phyloP scores from a whole-genome alignment of 2,888 invertebrate species.

The Tipula lateralis region DNA sequence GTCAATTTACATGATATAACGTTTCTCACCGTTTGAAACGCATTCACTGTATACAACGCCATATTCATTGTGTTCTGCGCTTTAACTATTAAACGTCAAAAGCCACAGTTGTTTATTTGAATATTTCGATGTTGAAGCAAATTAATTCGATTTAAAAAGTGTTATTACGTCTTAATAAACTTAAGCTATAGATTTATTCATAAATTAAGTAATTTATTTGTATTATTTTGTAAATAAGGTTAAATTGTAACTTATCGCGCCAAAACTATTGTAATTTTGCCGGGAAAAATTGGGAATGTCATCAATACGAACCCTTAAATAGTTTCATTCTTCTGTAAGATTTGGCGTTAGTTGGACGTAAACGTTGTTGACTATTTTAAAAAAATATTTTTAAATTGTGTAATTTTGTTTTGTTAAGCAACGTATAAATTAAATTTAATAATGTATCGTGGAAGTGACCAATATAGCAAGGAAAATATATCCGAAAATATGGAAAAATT shows the following conservation, averaged over 20 bases:
- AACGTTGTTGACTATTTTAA: not conserved
- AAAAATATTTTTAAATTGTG: not conserved
- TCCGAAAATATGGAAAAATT: slow-evolving; percentile 48
- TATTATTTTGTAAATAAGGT: not conserved
- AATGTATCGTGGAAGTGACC: slow-evolving; percentile 30
- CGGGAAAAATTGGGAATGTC: slow-evolving; percentile 1
- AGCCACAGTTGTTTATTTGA: not conserved
- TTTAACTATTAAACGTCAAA: not conserved
- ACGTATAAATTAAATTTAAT: not conserved
- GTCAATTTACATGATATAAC: too few species aligned
- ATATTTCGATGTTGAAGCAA: not conserved
- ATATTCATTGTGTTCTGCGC: not conserved
- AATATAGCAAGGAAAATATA: slow-evolving; percentile 45
- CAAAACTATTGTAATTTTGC: not conserved
- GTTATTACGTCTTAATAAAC: not conserved
- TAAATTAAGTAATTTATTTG: not conserved
- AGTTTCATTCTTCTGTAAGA: not conserved
- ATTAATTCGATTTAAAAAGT: not conserved
- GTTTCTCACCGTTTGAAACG: too few species aligned
- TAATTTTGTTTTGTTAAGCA: not conserved
- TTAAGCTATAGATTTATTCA: not conserved
- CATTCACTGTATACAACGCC: not conserved
- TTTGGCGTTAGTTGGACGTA: not conserved
- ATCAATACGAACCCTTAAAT: not conserved
- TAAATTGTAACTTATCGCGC: not conserved